Base-by-base conservation (phyloP, 2,888 invertebrate species). In the Spilosoma lubricipeda region DNA sequence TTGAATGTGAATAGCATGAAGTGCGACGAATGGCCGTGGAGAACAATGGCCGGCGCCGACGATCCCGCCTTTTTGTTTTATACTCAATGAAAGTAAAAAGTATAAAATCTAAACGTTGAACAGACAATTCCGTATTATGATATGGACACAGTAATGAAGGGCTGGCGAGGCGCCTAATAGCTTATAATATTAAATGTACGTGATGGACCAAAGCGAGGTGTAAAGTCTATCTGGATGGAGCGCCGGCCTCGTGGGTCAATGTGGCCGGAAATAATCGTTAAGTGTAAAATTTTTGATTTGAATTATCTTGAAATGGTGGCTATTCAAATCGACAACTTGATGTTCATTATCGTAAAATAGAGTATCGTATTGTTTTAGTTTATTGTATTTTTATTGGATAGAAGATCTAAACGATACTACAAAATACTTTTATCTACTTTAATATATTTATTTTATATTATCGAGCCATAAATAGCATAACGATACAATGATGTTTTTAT, bases 1-100 rank as follows among this genome's bases (percentile, higher is more conserved):
- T 95, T 95, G 94, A 95, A 95, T 95, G 94, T 94, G 95, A 95
- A 95, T 95, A 95, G 95, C 95, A 92, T 95, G 95, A 95, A 95
- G 95, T 95, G 95, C 94, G 94, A 94, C 95, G 95, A 95, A 95
- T 95, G 94, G 94, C 90, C 92, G 90, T 86, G 87, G 93, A 93
- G 94, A 95, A 95, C 95, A 95, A 95, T 95, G 91, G 92, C 92
- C 94, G 95, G 95, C 95, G 95, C 95, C 94, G 95, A 90, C 91
- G 89, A 88, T 84, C 89, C 90, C 91, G 91, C 90, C 94, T 94
- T 95, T 94, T 95, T 94, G 93, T 94, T 94, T 94, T 93, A 92
- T 89, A 90, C 90, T 87, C 89, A 89, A 90, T 89, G 90, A 91
- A 93, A 93, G 90, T 93, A 95, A 95, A 95, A 95, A 94, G 93